A percentile compares a stretch with the other conserved stretches of the same genome.
These are phyloP conservation scores for Nesidiocoris tenuis DNA, from an alignment of 2,888 invertebrate species.

Conservation along the genomic window DNA sequence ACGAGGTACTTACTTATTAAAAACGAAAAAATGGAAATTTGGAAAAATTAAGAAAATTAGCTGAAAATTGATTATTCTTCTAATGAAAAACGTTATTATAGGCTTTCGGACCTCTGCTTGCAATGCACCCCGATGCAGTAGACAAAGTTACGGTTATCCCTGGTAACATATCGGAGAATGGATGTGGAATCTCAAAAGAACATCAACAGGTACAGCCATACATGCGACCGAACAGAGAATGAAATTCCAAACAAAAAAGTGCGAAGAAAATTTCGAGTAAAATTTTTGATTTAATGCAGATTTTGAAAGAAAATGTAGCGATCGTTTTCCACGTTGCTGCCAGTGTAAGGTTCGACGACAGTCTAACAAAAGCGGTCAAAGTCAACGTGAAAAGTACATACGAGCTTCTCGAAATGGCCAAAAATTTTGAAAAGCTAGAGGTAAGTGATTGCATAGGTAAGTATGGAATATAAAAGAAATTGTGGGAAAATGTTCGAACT, in stretches of 20 bases:
- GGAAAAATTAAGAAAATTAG: too few species aligned
- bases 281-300: too few species aligned
- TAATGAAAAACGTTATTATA: too few species aligned
- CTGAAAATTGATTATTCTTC: too few species aligned
- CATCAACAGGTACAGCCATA: slow-evolving; percentile 44
- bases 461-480: too few species aligned
- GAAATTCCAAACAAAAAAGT: too few species aligned
- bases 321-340: slow-evolving; percentile 50
- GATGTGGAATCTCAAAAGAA: slow-evolving; percentile 47
- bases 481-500: too few species aligned
- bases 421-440: slow-evolving; percentile 49
- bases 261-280: too few species aligned
- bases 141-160: slow-evolving; percentile 48
- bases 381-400: slow-evolving; percentile 50
- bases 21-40: too few species aligned
- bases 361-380: slow-evolving; percentile 47
- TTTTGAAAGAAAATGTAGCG: slow-evolving; percentile 47
- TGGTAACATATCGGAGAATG: slow-evolving; percentile 46
- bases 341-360: slow-evolving; percentile 50
- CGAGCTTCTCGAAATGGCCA: slow-evolving; percentile 48
- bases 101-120: slow-evolving; percentile 48
- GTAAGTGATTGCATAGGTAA: too few species aligned
- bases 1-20: too few species aligned
- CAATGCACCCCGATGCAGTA: slow-evolving; percentile 43
- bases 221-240: too few species aligned